Base-by-base conservation (phyloP, 2,113 vertebrate species). In the Tenrec ecaudatus region DNA sequence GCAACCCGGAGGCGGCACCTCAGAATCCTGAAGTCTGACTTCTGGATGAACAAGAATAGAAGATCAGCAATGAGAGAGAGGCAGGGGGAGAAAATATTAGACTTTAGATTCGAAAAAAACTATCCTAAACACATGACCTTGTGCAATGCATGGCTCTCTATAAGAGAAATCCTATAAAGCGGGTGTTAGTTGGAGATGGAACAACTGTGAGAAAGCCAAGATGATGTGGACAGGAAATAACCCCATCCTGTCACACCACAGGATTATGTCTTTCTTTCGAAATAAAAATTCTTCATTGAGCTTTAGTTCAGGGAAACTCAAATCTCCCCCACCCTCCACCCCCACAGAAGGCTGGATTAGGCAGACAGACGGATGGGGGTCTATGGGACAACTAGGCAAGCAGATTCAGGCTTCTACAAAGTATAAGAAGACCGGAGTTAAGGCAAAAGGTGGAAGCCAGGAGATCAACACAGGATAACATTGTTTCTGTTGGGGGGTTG, bases 1-100 rank as follows among this genome's bases (percentile, higher is more conserved):
- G 84, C 6, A 0, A 81, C 71, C 81, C 86, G 77, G 77, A 96
- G 86, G 77, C 40, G 82, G 76, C 31, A 76, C 81, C 80, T 57
- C 25, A 58, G 77, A 89, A 82, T 64, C 88, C 80, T 91, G 47
- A 53, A 64, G 20, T 89, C 62, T 86, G 88, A 82, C 84, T 93
- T 91, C n/a, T 12, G 36, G 57, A 82, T 91, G 83, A 94, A 93
- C 33, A 94, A 94, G 47, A 79, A 94, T 86, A 80, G 94, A 95
- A 91, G 92, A 83, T 89, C 76, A 91, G 71, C 27, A 66, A 25
- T 66, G 64, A 66, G 23, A 66, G 82, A 83, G 79, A 36, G 75
- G 25, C 9, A 75, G 17, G 86, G 23, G 60, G 47, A 69, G 29
- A 92, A 58, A 88, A 47, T 17, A 81, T 93, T 91, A 47, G 22